Evolutionary conservation across 2,797 vertebrate genomes (phyloP).

Genomic region (Melanotaenia maccullochi): DNA sequence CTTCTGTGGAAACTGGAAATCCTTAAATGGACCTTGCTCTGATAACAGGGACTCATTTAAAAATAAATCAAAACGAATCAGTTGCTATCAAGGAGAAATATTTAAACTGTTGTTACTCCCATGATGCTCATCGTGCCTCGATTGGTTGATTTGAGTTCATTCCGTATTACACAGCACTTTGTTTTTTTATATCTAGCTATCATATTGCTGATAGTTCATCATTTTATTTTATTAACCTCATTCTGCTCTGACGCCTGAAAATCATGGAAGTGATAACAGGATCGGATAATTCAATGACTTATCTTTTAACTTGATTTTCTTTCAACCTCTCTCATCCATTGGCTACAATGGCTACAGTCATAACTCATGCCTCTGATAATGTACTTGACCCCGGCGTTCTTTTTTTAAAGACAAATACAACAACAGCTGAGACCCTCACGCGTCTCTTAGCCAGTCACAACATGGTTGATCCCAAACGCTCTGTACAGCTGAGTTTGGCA

Average conservation of each 20-base stretch:
- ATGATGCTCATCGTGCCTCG: too few species aligned
- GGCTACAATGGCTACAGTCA: background rate
- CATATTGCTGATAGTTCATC: too few species aligned
- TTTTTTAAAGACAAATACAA: background rate
- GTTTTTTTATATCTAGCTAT: too few species aligned
- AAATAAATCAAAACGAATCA: background rate
- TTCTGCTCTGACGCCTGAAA: too few species aligned
- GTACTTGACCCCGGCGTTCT: slow-evolving; percentile 18
- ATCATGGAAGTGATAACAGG: background rate
- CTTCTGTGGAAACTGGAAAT: background rate
- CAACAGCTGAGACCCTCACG: slow-evolving; percentile 26
- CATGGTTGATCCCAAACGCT: background rate
- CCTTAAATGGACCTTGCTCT: background rate
- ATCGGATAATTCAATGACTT: too few species aligned
- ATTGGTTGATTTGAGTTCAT: too few species aligned
- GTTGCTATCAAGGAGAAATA: background rate
- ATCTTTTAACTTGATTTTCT: background rate
- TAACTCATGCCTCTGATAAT: background rate
- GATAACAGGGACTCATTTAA: background rate
- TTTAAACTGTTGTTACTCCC: background rate
- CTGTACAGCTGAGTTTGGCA: background rate
- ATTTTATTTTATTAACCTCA: too few species aligned
- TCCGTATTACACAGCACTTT: too few species aligned
- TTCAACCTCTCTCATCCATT: background rate
- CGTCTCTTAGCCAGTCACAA: slow-evolving; percentile 5